Percentiles rank a stretch among this genome's conserved stretches.
phyloP scores from a whole-genome alignment of 2,113 vertebrate genomes.

The Mobula hypostoma region DNA sequence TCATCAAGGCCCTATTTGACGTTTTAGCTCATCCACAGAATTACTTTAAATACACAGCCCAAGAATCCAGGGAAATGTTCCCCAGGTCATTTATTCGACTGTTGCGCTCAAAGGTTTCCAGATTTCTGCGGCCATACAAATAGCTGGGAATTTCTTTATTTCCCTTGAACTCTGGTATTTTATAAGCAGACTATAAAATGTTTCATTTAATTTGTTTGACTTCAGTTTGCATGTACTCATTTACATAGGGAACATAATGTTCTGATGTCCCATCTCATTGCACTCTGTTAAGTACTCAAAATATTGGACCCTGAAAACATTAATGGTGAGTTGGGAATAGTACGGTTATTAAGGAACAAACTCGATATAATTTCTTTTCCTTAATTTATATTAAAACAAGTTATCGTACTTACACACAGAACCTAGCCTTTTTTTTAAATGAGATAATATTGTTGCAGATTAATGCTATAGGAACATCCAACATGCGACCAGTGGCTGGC shows the following conservation, averaged over 20 bases:
- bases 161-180: not conserved
- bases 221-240: not conserved
- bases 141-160: slow-evolving; percentile 44
- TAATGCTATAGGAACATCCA: not conserved
- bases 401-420: not conserved
- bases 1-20: slow-evolving; percentile 94
- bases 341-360: not conserved
- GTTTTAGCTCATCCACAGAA: slow-evolving; percentile 95
- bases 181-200: not conserved
- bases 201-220: slow-evolving; percentile 30
- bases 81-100: slow-evolving; percentile 95
- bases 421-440: not conserved
- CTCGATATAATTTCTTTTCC: not conserved
- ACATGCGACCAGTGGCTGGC: not conserved
- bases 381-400: slow-evolving; percentile 22
- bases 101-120: slow-evolving; percentile 89
- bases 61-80: slow-evolving; percentile 98
- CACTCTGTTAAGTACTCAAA: not conserved
- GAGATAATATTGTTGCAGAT: not conserved
- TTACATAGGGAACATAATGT: not conserved
- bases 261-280: not conserved
- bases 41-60: slow-evolving; percentile 98
- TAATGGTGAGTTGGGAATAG: not conserved
- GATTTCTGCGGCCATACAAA: slow-evolving; percentile 87
- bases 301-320: slow-evolving; percentile 4